Base-by-base conservation (phyloP, 2,797 vertebrate genomes). In the Alosa sapidissima region DNA sequence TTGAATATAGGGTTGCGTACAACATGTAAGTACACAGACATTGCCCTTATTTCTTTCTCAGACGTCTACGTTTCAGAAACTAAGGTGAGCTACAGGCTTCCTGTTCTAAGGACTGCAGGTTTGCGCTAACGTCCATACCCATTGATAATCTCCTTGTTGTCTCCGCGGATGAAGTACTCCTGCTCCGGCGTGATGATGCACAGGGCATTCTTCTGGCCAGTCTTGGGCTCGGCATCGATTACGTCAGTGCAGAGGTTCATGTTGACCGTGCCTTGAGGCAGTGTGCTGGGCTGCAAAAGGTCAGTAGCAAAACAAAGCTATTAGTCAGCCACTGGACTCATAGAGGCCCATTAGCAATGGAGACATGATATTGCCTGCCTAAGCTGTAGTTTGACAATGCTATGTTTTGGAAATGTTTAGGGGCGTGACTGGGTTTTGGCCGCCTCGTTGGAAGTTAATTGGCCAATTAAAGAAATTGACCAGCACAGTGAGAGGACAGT, bases 221-320 rank as follows among this genome's bases (percentile, higher is more conserved):
- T 96, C 90, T 95, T 95, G 41, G 96, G 95, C 88, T 96, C 96
- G 0, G 96, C 95, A 5, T 96, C 96, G 0, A 95, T 92, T 81
- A 96, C 95, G 9, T 96, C 96, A 0, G 92, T 90, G 82, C 96
- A 96, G 51, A 93, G 92, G 93, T 96, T 96, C 96, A 96, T 96
- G 91, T 96, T 96, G 45, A 96, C 96, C 0, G 96, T 96, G 82
- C 96, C 95, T 88, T 96, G 95, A 72, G 96, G 96, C 87, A 96
- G 89, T 0, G 96, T 96, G 89, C 95, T 96, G 3, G 95, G 96
- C 96, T 96, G 82, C 8, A 86, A 47, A 86, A 84, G 82, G 87
- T 83, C 4, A 72, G 24, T 7, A 36, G 19, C 72, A 78, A 78
- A 75, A 78, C 2, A 72, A 14, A 72, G 36, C 36, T 45, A 47